Evolutionary conservation across 2,888 invertebrate species (phyloP), one percentile per base, ranked within the genome.

Genomic region (Xestia ashworthii): DNA sequence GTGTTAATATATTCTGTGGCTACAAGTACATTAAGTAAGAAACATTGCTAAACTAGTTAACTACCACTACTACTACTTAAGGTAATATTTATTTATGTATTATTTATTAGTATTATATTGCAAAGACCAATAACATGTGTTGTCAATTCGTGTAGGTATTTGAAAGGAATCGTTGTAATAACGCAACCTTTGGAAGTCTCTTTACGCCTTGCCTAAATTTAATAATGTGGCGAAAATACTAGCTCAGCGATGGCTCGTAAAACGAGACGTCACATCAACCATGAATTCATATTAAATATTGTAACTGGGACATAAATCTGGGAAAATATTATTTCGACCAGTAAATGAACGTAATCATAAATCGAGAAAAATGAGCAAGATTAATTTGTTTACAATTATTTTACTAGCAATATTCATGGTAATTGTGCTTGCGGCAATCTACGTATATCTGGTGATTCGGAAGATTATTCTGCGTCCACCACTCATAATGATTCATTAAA

Each of bases 111-210:
- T 72, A 58, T 55, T 82, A 70, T 62, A 32, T 64, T 58, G 8
- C 55, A 65, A 6, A 71, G 73, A 72, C 25, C 25, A 82, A 58
- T 84, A 19, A 25, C 22, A n/a, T 67, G 46, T 72, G 55, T 58
- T 70, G 69, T 64, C 62, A 67, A 76, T 73, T 67, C 55, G 32
- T 70, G 81, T n/a, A n/a, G n/a, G n/a, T 81, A 76, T 72, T 75
- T 71, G 41, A 22, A 44, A 14, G 38, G 38, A 38, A 38, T 19
- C 3, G 32, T 38, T 19, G 19, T 38, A 38, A 62, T 19, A 62
- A 62, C 9, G 0, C 0, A 14, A 64, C 14, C 3, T 53, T 16
- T 8, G 0, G 16, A 19, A 14, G 50, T n/a, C 32, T 58, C n/a
- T 12, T 6, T 38, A 9, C n/a, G 5, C 32, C 14, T 22, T 55